Evolutionary conservation across 2,113 vertebrate species (phyloP).

Genomic region (Salminus brasiliensis): DNA sequence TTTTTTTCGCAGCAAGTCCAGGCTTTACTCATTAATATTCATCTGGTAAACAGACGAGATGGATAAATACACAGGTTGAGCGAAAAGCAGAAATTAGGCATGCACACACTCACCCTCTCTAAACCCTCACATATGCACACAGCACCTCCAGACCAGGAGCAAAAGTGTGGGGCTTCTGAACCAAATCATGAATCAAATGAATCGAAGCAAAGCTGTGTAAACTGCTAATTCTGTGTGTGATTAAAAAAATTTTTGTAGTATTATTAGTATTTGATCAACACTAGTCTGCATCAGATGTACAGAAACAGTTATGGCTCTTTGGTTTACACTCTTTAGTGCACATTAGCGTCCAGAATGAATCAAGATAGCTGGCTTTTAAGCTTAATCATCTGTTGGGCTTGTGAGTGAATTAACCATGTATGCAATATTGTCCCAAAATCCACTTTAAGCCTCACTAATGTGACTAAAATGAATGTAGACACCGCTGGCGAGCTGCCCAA

Average conservation of each 20-base stretch:
- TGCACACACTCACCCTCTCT: not conserved
- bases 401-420: not conserved
- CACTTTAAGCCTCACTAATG: not conserved
- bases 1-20: conserved; percentile 36
- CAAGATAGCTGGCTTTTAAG: not conserved
- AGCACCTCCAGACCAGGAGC: not conserved
- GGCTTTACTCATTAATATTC: conserved; percentile 64
- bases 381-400: not conserved
- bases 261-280: too few species aligned
- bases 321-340: too few species aligned
- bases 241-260: too few species aligned
- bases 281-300: not conserved
- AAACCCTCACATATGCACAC: not conserved
- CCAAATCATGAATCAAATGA: too few species aligned
- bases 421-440: not conserved
- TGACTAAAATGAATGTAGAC: not conserved
- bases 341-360: not conserved
- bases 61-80: conserved; percentile 63
- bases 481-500: not conserved
- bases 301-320: too few species aligned
- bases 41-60: conserved; percentile 69
- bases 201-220: too few species aligned
- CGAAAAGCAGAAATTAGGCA: conserved; percentile 58
- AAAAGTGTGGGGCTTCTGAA: not conserved
- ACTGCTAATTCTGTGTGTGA: too few species aligned